Percentiles rank a stretch among this genome's conserved stretches.
Conservation (phyloP, 2,888 invertebrate genomes). For the Crocallis elinguaria region DNA sequence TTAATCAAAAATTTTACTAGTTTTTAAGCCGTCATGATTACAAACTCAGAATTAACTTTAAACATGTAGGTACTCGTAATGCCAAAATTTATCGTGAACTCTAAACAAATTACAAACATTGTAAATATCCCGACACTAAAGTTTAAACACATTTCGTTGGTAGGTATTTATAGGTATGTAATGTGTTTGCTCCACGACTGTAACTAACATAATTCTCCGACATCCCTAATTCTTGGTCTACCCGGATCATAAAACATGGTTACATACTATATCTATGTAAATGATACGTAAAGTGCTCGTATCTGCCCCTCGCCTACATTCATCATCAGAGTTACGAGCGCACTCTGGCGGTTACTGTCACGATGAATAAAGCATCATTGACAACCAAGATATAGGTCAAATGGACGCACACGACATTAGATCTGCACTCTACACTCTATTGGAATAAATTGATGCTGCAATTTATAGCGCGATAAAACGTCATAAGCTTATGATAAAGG, state of each 20-base stretch:
- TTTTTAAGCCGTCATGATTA: too few species aligned
- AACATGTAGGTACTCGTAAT: too few species aligned
- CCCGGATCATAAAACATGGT: conserved; percentile 16
- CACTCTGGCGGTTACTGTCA: conserved; percentile 26
- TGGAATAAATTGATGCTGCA: conserved; percentile 23
- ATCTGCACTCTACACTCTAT: conserved; percentile 5
- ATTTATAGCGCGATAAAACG: conserved; percentile 20
- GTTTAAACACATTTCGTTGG: too few species aligned
- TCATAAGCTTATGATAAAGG: conserved; percentile 13
- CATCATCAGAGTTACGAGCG: conserved; percentile 25
- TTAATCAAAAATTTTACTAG: too few species aligned
- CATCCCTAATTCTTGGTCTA: conserved; percentile 22
- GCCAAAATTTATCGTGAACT: too few species aligned
- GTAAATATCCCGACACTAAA: too few species aligned
- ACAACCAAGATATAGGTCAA: conserved; percentile 47
- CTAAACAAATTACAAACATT: too few species aligned
- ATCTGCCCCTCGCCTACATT: conserved; percentile 19
- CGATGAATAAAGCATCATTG: conserved; percentile 46
- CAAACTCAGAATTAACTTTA: too few species aligned
- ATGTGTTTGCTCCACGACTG: neutral
- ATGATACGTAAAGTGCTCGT: conserved; percentile 19
- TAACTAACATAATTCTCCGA: conserved; percentile 15
- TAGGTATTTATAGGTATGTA: neutral
- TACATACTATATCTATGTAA: conserved; percentile 23
- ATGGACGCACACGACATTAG: conserved; percentile 24